Evolutionary conservation across 2,888 invertebrate species (phyloP).

Genomic region (Diarsia dahlii): DNA sequence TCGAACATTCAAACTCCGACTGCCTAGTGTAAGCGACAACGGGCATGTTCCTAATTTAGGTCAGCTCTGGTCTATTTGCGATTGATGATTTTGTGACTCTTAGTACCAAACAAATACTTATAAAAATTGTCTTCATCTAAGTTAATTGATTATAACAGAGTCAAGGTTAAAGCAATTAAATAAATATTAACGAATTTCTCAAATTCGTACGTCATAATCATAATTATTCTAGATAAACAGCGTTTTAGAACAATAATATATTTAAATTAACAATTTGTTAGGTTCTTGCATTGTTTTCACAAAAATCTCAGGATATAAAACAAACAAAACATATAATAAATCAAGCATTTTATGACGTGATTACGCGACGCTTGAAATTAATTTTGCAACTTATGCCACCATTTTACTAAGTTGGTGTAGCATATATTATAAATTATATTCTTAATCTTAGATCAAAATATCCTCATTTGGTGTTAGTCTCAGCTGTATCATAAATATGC

Average conservation of each 20-base stretch:
- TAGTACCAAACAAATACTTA: background rate
- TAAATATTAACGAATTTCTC: slow-evolving; percentile 32
- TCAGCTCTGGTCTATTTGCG: background rate
- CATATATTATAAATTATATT: slow-evolving; percentile 3
- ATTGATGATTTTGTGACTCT: background rate
- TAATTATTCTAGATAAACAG: slow-evolving; percentile 32
- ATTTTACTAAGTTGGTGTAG: background rate
- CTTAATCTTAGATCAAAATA: slow-evolving; percentile 18
- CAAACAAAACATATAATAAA: slow-evolving; percentile 12
- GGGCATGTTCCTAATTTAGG: background rate
- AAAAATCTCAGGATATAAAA: slow-evolving; percentile 25
- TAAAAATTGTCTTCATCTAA: background rate
- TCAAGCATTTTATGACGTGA: background rate
- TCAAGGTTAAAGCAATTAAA: slow-evolving; percentile 47
- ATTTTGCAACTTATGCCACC: slow-evolving; percentile 7
- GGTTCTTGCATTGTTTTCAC: slow-evolving; percentile 36
- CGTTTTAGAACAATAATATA: slow-evolving; percentile 34
- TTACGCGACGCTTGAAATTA: background rate
- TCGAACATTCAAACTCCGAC: background rate
- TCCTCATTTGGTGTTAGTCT: background rate
- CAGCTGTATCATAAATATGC: slow-evolving; percentile 8
- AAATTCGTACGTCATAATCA: slow-evolving; percentile 27
- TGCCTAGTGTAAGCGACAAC: background rate
- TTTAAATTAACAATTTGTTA: slow-evolving; percentile 26
- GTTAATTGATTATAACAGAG: slow-evolving; percentile 24